These are phyloP conservation scores for Urocitellus parryii DNA, from an alignment of 2,113 vertebrate species.

Conservation along the genomic window DNA sequence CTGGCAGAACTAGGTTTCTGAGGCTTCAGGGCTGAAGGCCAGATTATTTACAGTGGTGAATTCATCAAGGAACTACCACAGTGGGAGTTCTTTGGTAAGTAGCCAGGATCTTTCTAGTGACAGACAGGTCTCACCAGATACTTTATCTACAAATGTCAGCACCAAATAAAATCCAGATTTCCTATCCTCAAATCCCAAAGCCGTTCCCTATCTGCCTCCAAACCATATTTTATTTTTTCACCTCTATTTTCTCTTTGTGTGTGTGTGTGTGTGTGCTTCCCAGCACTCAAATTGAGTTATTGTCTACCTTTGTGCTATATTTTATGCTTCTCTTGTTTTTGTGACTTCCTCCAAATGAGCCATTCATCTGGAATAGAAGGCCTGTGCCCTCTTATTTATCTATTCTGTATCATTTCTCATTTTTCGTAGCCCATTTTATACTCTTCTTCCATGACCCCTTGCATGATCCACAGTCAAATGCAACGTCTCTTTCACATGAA, in stretches of 20 bases:
- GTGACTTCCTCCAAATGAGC: neutral
- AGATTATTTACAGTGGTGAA: neutral
- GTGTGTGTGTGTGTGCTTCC: neutral
- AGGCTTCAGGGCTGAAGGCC: constrained; percentile 7
- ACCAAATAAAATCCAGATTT: neutral
- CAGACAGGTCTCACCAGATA: neutral
- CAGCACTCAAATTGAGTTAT: neutral
- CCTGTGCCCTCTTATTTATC: neutral
- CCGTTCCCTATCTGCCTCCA: neutral
- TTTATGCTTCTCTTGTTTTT: neutral
- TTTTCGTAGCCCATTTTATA: neutral
- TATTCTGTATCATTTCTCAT: neutral
- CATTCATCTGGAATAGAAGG: neutral
- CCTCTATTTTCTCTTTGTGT: neutral
- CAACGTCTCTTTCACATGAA: neutral
- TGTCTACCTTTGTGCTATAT: neutral
- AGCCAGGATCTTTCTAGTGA: neutral
- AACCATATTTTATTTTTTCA: neutral
- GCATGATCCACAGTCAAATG: neutral
- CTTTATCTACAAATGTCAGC: neutral
- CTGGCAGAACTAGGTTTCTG: constrained; percentile 31
- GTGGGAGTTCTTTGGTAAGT: neutral
- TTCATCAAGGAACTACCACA: neutral
- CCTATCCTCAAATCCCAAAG: neutral
- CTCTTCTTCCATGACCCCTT: neutral